Evolutionary conservation across 2,888 invertebrate genomes (phyloP).

Genomic region (Pyralis farinalis): DNA sequence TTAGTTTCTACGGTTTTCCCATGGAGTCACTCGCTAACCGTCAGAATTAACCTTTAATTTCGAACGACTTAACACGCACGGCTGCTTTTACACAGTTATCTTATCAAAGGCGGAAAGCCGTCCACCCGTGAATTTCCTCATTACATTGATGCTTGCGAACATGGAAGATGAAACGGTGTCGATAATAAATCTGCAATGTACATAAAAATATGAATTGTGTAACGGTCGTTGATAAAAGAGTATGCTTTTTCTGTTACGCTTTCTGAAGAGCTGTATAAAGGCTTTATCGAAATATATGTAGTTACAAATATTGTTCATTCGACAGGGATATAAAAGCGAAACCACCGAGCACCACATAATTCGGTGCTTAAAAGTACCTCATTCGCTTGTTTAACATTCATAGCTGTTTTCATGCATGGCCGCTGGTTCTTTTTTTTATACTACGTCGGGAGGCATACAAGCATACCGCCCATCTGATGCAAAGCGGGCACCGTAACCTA

Average conservation of each 20-base stretch:
- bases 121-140: background rate
- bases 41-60: slow-evolving; percentile 3
- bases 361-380: too few species aligned
- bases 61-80: background rate
- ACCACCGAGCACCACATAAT: too few species aligned
- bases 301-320: too few species aligned
- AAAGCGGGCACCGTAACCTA: too few species aligned
- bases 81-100: background rate
- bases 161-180: background rate
- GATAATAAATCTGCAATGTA: background rate
- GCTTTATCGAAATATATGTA: too few species aligned
- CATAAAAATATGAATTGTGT: background rate
- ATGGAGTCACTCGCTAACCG: background rate
- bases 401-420: too few species aligned
- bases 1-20: slow-evolving; percentile 19
- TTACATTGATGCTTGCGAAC: background rate
- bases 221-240: background rate
- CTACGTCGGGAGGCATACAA: too few species aligned
- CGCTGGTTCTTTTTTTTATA: too few species aligned
- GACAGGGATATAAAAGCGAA: too few species aligned
- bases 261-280: background rate
- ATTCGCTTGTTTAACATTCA: too few species aligned
- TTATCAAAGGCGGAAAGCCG: background rate
- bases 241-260: background rate
- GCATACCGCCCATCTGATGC: too few species aligned